Evolutionary conservation across 2,113 vertebrate genomes (phyloP).

Genomic region (Procavia capensis): DNA sequence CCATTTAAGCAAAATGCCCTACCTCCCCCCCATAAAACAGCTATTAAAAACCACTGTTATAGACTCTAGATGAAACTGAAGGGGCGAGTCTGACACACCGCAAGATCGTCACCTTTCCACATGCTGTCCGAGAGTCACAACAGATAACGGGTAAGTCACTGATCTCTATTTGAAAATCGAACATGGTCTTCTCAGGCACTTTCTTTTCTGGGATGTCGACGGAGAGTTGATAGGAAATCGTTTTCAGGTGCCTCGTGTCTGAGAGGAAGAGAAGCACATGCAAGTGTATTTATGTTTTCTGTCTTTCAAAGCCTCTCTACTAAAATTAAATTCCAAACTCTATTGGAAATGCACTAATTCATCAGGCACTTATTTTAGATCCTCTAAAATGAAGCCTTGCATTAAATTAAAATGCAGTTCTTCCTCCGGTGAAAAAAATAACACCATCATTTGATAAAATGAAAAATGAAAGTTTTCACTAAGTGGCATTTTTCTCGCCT

Average conservation of each 20-base stretch:
- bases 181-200: fast-evolving
- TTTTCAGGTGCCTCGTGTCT: slow-evolving; percentile 56
- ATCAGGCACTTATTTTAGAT: not conserved
- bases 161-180: not conserved
- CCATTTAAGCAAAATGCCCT: not conserved
- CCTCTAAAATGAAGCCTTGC: not conserved
- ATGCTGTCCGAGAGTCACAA: slow-evolving; percentile 67
- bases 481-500: not conserved
- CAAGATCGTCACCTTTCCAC: slow-evolving; percentile 72
- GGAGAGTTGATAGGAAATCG: slow-evolving; percentile 74
- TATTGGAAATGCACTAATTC: slow-evolving; percentile 24
- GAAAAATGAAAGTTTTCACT: slow-evolving; percentile 32
- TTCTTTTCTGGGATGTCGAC: not conserved
- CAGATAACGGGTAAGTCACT: slow-evolving; percentile 34
- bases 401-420: not conserved
- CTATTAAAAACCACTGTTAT: not conserved
- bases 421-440: not conserved
- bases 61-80: slow-evolving; percentile 15
- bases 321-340: slow-evolving; percentile 52
- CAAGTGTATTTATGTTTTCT: not conserved
- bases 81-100: not conserved
- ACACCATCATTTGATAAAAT: not conserved
- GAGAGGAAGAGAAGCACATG: not conserved
- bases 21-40: not conserved
- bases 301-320: not conserved